A percentile compares a stretch with the other conserved stretches of the same genome.
Conservation (phyloP, 2,888 invertebrate species). For the Lagria hirta region DNA sequence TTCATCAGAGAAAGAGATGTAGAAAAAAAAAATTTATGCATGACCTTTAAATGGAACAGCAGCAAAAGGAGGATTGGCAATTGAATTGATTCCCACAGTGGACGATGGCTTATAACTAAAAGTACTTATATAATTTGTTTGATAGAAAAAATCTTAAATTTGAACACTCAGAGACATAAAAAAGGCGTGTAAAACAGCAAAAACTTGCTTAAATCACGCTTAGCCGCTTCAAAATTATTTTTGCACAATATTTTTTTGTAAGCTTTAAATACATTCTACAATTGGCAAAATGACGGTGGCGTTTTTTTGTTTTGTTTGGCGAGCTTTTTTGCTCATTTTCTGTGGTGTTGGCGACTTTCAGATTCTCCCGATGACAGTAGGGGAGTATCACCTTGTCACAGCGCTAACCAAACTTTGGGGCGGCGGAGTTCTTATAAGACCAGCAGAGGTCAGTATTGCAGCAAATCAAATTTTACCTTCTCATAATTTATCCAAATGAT, state of each 20-base stretch:
- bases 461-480: background rate
- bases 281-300: too few species aligned
- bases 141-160: too few species aligned
- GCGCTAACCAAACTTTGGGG: slow-evolving; percentile 67
- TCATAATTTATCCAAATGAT: background rate
- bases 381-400: slow-evolving; percentile 70
- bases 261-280: background rate
- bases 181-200: too few species aligned
- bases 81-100: too few species aligned
- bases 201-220: slow-evolving; percentile 2
- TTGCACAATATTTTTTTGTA: slow-evolving; percentile 1
- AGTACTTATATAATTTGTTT: too few species aligned
- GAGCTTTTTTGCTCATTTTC: too few species aligned
- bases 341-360: slow-evolving; percentile 47
- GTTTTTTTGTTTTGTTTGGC: slow-evolving; percentile 18
- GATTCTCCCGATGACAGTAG: slow-evolving; percentile 78
- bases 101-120: too few species aligned
- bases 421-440: slow-evolving; percentile 86
- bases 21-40: too few species aligned
- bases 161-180: too few species aligned
- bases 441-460: slow-evolving; percentile 73
- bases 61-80: too few species aligned
- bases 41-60: too few species aligned
- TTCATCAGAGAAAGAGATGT: too few species aligned
- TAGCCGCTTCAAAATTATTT: slow-evolving; percentile 2